Evolutionary conservation across 1,140 invertebrate genomes (phyloP), one percentile per base, ranked within the genome.

Genomic region (Drosophila pseudoobscura): DNA sequence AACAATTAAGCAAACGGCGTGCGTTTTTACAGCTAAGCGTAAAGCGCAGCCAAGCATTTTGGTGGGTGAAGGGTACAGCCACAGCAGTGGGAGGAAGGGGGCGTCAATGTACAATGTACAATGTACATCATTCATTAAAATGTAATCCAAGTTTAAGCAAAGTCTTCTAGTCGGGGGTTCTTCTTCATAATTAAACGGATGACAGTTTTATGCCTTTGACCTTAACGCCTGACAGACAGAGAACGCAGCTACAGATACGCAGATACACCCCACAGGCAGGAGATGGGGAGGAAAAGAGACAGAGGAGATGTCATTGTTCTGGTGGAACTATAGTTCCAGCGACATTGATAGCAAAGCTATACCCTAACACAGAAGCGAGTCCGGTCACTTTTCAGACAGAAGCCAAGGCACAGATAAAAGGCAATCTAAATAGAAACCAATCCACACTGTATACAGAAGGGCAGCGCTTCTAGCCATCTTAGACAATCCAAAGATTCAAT

Each of bases 1-100:
- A 88, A 89, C 83, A 88, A 88, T 88, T 88, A 88, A 88, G 83
- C 84, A 88, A 88, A 88, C 83, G 83, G 83, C 83, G 83, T 83
- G 83, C 83, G 83, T 88, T 87, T 87, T 85, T 85, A 85, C 82
- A 87, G 83, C 83, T 88, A 87, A 75, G 71, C 68, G 71, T 61
- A 76, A 83, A 73, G 51, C 35, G 45, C 82, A 87, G 66, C 78
- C 65, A 88, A 83, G 55, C 83, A 80, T 80, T 61, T 61, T 62
- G 58, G 52, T 20, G 66, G 29, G 49, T 52, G 66, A 55, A 54
- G 58, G 52, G 31, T 46, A 31, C 35, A 13, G 41, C 9, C 1
- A 13, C 2, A 8, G 46, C 22, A 58, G 22, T n/a, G 45, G 29
- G 26, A 8, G 45, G 15, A 20, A 20, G 20, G 20, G 20, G 20